These are phyloP conservation scores for Bombus confusus DNA, from an alignment of 1,140 invertebrate species.

Conservation along the genomic window DNA sequence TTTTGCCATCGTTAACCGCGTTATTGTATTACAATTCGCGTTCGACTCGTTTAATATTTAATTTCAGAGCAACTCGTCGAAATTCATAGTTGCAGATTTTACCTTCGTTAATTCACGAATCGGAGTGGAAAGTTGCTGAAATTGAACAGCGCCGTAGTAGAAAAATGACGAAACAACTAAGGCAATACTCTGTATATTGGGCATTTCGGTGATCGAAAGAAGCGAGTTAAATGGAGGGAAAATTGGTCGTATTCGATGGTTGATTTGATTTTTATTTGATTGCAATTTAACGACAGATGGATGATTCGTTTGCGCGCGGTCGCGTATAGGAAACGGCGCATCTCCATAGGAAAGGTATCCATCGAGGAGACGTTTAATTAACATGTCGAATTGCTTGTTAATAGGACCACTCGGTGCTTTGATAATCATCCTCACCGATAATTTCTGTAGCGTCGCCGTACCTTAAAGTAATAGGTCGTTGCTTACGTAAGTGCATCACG, in stretches of 20 bases:
- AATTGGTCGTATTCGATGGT: not conserved
- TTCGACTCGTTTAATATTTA: too few species aligned
- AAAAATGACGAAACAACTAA: not conserved
- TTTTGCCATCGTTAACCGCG: not conserved
- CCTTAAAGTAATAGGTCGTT: slow-evolving; percentile 29
- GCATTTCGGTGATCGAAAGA: not conserved
- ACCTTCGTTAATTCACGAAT: too few species aligned
- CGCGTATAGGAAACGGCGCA: not conserved
- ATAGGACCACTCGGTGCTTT: slow-evolving; percentile 34
- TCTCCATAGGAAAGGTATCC: not conserved
- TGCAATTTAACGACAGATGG: not conserved
- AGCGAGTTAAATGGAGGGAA: not conserved
- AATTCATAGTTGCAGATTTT: too few species aligned
- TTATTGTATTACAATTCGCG: not conserved
- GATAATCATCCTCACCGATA: slow-evolving; percentile 34
- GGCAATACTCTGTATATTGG: not conserved
- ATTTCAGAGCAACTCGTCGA: too few species aligned
- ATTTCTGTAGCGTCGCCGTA: slow-evolving; percentile 4
- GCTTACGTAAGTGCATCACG: slow-evolving; percentile 13
- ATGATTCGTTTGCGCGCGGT: not conserved
- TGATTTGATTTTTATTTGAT: not conserved
- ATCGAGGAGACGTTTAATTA: slow-evolving; percentile 29
- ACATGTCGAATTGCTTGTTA: slow-evolving; percentile 41
- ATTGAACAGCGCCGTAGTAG: too few species aligned
- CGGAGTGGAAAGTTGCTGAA: too few species aligned